phyloP scores from a whole-genome alignment of 2,797 vertebrate genomes.

The Antrozous pallidus region DNA sequence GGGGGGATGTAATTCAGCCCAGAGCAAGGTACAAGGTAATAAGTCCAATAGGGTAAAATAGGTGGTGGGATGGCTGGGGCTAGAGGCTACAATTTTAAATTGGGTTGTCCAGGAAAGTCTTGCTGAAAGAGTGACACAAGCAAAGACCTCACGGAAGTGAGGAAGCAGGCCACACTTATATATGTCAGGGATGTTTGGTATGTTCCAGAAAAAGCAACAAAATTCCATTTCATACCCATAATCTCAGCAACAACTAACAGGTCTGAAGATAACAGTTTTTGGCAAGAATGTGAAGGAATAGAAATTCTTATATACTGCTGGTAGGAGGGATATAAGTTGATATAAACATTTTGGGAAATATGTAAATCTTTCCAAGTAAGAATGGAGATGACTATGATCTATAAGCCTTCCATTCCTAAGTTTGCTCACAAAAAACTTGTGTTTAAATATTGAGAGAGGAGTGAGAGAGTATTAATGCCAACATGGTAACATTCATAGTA shows the following conservation, averaged over 20 bases:
- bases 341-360: not conserved
- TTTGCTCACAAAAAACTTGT: not conserved
- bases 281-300: not conserved
- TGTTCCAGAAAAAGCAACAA: not conserved
- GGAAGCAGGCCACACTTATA: not conserved
- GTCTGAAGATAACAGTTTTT: not conserved
- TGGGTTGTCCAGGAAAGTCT: not conserved
- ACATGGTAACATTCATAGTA: not conserved
- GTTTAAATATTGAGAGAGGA: not conserved
- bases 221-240: not conserved
- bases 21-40: not conserved
- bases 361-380: not conserved
- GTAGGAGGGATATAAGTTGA: not conserved
- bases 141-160: not conserved
- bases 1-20: not conserved
- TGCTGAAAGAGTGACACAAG: not conserved
- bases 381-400: not conserved
- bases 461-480: not conserved
- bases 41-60: not conserved
- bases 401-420: not conserved
- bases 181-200: not conserved
- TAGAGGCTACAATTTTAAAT: not conserved
- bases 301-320: not conserved
- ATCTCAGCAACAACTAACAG: not conserved
- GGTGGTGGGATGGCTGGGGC: not conserved